Conservation (phyloP, 2,113 vertebrate species). For the Excalfactoria chinensis region DNA sequence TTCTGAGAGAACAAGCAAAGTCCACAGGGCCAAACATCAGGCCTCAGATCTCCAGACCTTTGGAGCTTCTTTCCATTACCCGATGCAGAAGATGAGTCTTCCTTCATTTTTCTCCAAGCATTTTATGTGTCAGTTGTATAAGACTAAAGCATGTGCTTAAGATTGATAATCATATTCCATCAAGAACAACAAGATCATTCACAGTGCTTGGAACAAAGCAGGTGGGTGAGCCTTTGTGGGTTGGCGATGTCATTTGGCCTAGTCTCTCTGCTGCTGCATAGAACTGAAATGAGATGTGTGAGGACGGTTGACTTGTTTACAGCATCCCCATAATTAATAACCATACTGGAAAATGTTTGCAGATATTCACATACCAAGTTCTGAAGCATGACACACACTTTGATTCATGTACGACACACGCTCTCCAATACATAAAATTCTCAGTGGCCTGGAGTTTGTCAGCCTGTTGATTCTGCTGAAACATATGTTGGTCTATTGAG, state of each 20-base stretch:
- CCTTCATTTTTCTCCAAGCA: background rate
- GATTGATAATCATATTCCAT: background rate
- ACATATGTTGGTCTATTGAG: constrained; percentile 54
- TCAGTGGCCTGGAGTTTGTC: constrained; percentile 64
- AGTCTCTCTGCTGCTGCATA: background rate
- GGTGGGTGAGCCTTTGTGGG: constrained; percentile 10
- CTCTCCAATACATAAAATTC: constrained; percentile 47
- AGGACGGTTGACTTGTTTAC: constrained; percentile 56
- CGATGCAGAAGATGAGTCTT: background rate
- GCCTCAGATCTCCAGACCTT: background rate
- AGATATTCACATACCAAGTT: background rate
- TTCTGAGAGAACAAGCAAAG: background rate
- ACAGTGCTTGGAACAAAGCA: background rate
- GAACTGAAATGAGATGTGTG: constrained; percentile 37
- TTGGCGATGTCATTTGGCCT: background rate
- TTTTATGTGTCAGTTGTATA: background rate
- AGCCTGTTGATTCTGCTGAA: constrained; percentile 63
- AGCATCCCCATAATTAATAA: constrained; percentile 56
- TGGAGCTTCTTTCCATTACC: background rate
- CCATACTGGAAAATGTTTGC: constrained; percentile 52
- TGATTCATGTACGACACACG: constrained; percentile 26
- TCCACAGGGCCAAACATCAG: background rate
- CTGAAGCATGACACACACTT: background rate
- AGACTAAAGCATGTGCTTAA: background rate
- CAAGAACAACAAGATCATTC: constrained; percentile 24